These are phyloP conservation scores for Chymomyza caudatula DNA, from an alignment of 2,888 invertebrate species.

Conservation along the genomic window DNA sequence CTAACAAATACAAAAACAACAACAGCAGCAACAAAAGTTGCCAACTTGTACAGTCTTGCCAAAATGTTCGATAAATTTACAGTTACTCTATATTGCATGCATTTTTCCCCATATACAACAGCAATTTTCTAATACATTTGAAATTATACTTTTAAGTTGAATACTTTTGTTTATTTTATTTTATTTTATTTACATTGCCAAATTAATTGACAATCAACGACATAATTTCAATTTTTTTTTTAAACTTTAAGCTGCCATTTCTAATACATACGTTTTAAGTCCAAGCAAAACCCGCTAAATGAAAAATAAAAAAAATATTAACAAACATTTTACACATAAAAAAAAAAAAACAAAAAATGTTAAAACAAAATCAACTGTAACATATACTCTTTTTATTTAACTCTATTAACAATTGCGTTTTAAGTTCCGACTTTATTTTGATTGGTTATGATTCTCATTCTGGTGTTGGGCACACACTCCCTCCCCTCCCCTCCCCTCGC, in stretches of 20 bases:
- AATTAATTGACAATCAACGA: not conserved
- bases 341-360: conserved; percentile 18
- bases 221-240: conserved; percentile 16
- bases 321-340: conserved; percentile 20
- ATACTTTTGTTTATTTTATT: not conserved
- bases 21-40: not conserved
- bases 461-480: conserved; percentile 31
- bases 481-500: not conserved
- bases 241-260: conserved; percentile 52
- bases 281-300: conserved; percentile 40
- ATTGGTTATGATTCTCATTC: conserved; percentile 3
- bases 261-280: conserved; percentile 53
- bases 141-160: conserved; percentile 39
- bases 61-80: not conserved
- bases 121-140: conserved; percentile 18
- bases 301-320: conserved; percentile 44
- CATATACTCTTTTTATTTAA: conserved; percentile 59
- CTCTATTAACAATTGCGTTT: conserved; percentile 22
- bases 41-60: not conserved
- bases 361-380: conserved; percentile 52
- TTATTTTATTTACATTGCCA: too few species aligned
- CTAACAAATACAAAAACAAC: not conserved
- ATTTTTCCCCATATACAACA: not conserved
- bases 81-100: not conserved
- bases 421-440: conserved; percentile 1